phyloP scores from a whole-genome alignment of 2,113 vertebrate genomes.

The Plecturocebus donacophilus region DNA sequence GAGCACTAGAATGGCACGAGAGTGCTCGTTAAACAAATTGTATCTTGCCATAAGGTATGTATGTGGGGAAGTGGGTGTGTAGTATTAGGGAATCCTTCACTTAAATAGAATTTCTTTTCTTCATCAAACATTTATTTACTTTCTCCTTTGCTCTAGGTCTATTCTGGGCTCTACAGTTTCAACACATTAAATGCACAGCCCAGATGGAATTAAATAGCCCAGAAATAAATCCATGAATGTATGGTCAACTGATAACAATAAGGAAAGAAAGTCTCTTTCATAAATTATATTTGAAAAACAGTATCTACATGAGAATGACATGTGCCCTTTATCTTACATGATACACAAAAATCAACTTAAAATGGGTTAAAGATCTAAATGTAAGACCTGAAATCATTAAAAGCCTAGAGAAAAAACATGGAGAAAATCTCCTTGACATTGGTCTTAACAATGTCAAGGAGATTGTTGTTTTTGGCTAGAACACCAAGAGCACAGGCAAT shows the following conservation, averaged over 20 bases:
- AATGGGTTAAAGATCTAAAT: not conserved
- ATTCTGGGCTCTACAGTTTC: not conserved
- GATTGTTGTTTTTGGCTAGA: not conserved
- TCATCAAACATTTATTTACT: not conserved
- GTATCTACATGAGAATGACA: not conserved
- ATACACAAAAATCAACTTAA: not conserved
- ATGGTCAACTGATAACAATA: not conserved
- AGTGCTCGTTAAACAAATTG: not conserved
- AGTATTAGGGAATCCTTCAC: not conserved
- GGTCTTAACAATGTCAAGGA: not conserved
- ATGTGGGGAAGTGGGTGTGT: rapidly evolving
- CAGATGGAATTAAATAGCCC: not conserved
- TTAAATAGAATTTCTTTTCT: not conserved
- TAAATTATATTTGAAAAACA: not conserved
- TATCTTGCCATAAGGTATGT: not conserved
- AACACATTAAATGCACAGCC: not conserved
- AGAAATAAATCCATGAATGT: not conserved
- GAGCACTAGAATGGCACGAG: not conserved
- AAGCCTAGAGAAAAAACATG: not conserved
- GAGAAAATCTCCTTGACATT: not conserved
- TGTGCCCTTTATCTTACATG: no score
- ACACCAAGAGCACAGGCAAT: not conserved
- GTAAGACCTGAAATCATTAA: not conserved
- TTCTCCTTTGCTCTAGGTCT: not conserved
- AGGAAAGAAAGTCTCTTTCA: not conserved